phyloP scores from a whole-genome alignment of 2,113 vertebrate species.

The Coreoperca whiteheadi region DNA sequence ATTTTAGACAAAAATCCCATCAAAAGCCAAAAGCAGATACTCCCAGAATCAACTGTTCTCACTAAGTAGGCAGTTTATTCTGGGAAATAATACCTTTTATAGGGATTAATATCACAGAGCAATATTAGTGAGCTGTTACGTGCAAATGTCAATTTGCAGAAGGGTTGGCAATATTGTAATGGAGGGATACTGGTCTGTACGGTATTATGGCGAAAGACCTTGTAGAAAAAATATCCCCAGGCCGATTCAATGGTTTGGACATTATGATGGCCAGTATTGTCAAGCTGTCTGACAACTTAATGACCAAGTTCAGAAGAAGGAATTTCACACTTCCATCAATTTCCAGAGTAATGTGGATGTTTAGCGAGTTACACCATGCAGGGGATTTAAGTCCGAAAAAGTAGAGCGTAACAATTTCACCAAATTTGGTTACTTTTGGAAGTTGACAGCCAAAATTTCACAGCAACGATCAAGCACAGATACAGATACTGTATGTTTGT shows the following conservation, averaged over 20 bases:
- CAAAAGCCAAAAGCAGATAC: background rate
- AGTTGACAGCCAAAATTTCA: background rate
- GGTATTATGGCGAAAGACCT: slow-evolving; percentile 8
- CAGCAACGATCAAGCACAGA: background rate
- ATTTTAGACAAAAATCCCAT: slow-evolving; percentile 6
- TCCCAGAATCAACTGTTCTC: slow-evolving; percentile 18
- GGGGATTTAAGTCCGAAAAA: slow-evolving; percentile 16
- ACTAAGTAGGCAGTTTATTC: slow-evolving; percentile 13
- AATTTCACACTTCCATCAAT: slow-evolving; percentile 36
- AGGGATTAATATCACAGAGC: slow-evolving; percentile 2
- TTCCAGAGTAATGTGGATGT: slow-evolving; percentile 21
- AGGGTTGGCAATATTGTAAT: background rate
- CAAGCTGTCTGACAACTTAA: slow-evolving; percentile 23
- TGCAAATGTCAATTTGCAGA: slow-evolving; percentile 29
- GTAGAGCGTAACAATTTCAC: slow-evolving; percentile 8
- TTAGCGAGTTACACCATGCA: slow-evolving; percentile 2
- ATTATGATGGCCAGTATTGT: slow-evolving; percentile 18
- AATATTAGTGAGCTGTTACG: background rate
- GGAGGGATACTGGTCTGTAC: background rate
- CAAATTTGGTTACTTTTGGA: background rate
- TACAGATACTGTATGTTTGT: background rate
- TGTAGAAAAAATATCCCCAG: background rate
- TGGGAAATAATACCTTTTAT: background rate
- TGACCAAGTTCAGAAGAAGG: background rate
- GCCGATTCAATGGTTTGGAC: slow-evolving; percentile 7